These are phyloP conservation scores for Ditylenchus dipsaci DNA, from an alignment of 1,140 invertebrate species.

Conservation along the genomic window DNA sequence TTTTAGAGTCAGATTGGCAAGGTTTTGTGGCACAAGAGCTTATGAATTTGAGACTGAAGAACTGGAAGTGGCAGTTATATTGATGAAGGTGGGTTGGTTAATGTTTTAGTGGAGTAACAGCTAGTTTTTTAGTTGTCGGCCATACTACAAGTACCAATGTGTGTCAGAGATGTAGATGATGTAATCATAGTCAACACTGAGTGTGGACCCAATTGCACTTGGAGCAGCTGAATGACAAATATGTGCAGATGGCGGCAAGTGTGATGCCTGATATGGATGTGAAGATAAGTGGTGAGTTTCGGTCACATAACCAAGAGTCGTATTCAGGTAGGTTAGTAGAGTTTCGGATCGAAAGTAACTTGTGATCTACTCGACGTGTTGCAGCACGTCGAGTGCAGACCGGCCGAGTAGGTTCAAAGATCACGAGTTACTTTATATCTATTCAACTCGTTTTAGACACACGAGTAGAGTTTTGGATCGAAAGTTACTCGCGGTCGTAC, in stretches of 20 bases:
- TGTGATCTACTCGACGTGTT: constrained; percentile 1
- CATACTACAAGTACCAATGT: constrained; percentile 9
- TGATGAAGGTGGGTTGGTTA: constrained; percentile 2
- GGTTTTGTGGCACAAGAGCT: constrained; percentile 7
- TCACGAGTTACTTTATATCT: too few relatives aligned
- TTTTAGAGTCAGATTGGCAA: constrained; percentile 12
- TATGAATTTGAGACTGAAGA: constrained; percentile 4
- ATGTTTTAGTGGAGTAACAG: too few relatives aligned
- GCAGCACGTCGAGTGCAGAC: not conserved
- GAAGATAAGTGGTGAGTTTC: constrained; percentile 27
- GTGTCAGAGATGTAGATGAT: constrained; percentile 8
- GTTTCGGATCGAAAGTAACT: too few relatives aligned
- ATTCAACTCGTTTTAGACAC: too few relatives aligned
- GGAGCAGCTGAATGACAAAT: constrained; percentile 6
- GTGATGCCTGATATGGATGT: constrained; percentile 31
- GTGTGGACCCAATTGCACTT: constrained; percentile 23
- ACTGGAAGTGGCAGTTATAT: constrained; percentile 8
- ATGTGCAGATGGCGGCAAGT: not conserved
- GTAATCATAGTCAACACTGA: constrained; percentile 31
- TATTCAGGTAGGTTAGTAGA: too few relatives aligned
- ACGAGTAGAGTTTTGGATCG: too few relatives aligned
- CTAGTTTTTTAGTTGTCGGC: constrained; percentile 25
- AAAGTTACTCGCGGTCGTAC: too few relatives aligned
- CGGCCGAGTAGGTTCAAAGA: too few relatives aligned
- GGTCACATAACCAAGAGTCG: too few relatives aligned